phyloP scores from a whole-genome alignment of 2,888 invertebrate genomes.

The Lasioglossum marginatum region DNA sequence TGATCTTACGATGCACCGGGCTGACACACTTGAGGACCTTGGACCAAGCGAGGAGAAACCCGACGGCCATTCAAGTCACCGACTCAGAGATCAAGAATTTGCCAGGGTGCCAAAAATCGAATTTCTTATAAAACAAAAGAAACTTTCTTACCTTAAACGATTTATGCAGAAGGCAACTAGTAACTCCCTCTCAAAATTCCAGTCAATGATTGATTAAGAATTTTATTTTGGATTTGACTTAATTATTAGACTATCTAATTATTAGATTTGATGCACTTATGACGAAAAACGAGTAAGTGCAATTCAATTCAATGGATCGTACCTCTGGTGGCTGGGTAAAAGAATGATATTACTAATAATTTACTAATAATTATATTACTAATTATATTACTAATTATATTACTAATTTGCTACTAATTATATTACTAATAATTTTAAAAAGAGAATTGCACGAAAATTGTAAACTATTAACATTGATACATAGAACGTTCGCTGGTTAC shows the following conservation, averaged over 20 bases:
- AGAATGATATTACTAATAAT: background rate
- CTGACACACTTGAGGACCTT: conserved; percentile 53
- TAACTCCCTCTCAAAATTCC: too few relatives aligned
- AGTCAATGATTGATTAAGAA: too few relatives aligned
- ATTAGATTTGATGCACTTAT: too few relatives aligned
- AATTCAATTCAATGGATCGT: too few relatives aligned
- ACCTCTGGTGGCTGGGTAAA: background rate
- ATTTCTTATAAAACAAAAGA: conserved; percentile 47
- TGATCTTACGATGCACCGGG: conserved; percentile 55
- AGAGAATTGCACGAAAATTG: background rate
- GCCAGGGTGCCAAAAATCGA: conserved; percentile 40
- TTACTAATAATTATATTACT: too few relatives aligned
- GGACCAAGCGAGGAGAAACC: conserved; percentile 49
- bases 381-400: too few relatives aligned
- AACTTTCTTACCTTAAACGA: background rate
- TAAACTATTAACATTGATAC: background rate
- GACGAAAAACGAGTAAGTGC: too few relatives aligned
- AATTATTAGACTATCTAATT: too few relatives aligned
- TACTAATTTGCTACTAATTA: too few relatives aligned
- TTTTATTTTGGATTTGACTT: too few relatives aligned
- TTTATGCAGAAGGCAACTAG: background rate
- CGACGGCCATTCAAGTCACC: conserved; percentile 60
- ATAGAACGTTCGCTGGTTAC: background rate
- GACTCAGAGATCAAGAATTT: conserved; percentile 64
- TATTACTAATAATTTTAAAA: background rate